phyloP scores from a whole-genome alignment of 2,888 invertebrate genomes.

The Drosophila subsilvestris region DNA sequence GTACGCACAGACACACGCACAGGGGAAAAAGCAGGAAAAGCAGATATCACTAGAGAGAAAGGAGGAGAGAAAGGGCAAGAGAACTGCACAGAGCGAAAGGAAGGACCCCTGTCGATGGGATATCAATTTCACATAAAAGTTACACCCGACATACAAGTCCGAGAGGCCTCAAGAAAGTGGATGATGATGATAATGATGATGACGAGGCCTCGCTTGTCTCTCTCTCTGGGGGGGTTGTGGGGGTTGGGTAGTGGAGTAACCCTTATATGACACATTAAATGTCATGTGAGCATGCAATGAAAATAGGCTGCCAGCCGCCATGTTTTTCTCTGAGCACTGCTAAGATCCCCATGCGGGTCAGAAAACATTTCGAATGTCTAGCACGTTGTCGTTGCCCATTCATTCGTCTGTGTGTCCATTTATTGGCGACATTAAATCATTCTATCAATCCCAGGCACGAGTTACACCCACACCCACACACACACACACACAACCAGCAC shows the following conservation, averaged over 20 bases:
- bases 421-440: constrained; percentile 83
- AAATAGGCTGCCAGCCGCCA: constrained; percentile 71
- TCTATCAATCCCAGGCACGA: constrained; percentile 82
- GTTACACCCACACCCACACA: constrained; percentile 45
- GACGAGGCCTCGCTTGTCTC: constrained; percentile 17
- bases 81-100: constrained; percentile 23
- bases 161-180: constrained; percentile 54
- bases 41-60: constrained; percentile 40
- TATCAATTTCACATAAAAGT: constrained; percentile 83
- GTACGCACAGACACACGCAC: constrained; percentile 67
- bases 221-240: constrained; percentile 11
- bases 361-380: constrained; percentile 69
- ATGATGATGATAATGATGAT: constrained; percentile 63
- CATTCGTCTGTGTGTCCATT: constrained; percentile 59
- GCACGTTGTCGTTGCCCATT: constrained; percentile 57
- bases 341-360: constrained; percentile 54
- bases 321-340: constrained; percentile 59
- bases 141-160: constrained; percentile 47
- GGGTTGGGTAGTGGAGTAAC: constrained; percentile 70
- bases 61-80: constrained; percentile 17
- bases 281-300: constrained; percentile 80
- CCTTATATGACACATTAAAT: constrained; percentile 83
- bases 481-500: too few species aligned
- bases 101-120: constrained; percentile 66
- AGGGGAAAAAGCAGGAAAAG: neutral